Conservation (phyloP, 2,113 vertebrate species). For the Dolichallabes microphthalmus region DNA sequence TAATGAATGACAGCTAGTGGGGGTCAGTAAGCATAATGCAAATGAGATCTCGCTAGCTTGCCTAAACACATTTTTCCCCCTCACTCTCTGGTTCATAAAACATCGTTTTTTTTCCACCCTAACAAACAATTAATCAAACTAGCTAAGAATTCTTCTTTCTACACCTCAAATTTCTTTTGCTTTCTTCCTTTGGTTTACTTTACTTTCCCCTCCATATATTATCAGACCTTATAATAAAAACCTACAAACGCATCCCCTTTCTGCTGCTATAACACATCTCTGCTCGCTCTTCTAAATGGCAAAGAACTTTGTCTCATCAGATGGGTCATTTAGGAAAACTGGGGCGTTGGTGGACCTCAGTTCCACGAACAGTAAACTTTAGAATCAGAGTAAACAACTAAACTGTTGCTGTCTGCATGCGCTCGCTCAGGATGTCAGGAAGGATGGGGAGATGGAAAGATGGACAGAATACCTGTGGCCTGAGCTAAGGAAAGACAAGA, state of each 20-base stretch:
- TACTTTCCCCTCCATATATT: conserved; percentile 9
- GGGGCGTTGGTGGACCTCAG: conserved; percentile 22
- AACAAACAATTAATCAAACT: conserved; percentile 73
- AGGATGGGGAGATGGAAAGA: conserved; percentile 12
- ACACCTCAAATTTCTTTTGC: conserved; percentile 11
- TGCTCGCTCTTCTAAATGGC: conserved; percentile 34
- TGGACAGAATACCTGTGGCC: conserved; percentile 87
- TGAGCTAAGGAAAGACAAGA: conserved; percentile 51
- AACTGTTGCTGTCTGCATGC: neutral
- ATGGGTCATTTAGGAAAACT: conserved; percentile 25
- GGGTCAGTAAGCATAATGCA: conserved; percentile 43
- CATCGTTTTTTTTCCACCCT: conserved; percentile 67
- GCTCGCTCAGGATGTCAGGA: conserved; percentile 71
- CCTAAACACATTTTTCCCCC: neutral
- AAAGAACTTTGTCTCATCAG: conserved; percentile 31
- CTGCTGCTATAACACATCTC: conserved; percentile 7
- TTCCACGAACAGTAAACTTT: conserved; percentile 15
- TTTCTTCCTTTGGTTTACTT: conserved; percentile 15
- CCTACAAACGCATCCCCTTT: conserved; percentile 18
- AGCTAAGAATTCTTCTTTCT: conserved; percentile 30
- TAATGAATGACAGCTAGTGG: conserved; percentile 40
- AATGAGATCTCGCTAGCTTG: conserved; percentile 21
- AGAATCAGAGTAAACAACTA: neutral
- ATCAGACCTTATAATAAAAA: conserved; percentile 23
- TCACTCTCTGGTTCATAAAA: conserved; percentile 50